Conservation (phyloP, 2,888 invertebrate genomes). For the Panorpa germanica region DNA sequence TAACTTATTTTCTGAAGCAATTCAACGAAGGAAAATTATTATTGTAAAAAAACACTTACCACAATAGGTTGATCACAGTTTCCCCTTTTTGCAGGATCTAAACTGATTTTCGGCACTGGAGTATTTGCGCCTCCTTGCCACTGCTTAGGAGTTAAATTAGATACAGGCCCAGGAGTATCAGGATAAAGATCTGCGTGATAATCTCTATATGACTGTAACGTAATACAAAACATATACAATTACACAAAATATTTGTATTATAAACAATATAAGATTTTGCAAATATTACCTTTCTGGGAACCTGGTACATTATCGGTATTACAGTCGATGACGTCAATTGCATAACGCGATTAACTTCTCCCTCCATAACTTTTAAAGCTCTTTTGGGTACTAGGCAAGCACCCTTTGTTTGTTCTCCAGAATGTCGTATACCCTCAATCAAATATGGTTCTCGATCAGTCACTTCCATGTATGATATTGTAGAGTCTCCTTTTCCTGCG, state of each 20-base stretch:
- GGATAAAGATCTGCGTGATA: slow-evolving; percentile 91
- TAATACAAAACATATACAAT: slow-evolving; percentile 2
- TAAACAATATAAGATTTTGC: slow-evolving; percentile 10
- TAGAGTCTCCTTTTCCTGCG: slow-evolving; percentile 87
- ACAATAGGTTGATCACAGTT: slow-evolving; percentile 38
- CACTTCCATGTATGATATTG: slow-evolving; percentile 78
- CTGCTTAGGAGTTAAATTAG: slow-evolving; percentile 58
- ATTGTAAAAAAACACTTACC: slow-evolving; percentile 25
- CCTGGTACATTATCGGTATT: slow-evolving; percentile 87
- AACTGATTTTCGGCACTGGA: slow-evolving; percentile 60
- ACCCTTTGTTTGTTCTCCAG: slow-evolving; percentile 90
- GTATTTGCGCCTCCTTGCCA: slow-evolving; percentile 67
- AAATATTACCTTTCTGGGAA: slow-evolving; percentile 81
- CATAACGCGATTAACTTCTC: slow-evolving; percentile 82
- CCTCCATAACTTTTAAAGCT: slow-evolving; percentile 88
- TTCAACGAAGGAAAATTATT: background rate
- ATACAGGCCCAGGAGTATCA: slow-evolving; percentile 64
- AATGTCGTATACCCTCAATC: slow-evolving; percentile 74
- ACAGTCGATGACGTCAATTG: slow-evolving; percentile 74
- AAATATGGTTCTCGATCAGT: slow-evolving; percentile 75
- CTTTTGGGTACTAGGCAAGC: slow-evolving; percentile 84
- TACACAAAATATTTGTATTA: too few species aligned
- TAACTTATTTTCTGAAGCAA: background rate
- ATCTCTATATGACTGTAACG: slow-evolving; percentile 64
- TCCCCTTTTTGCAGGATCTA: slow-evolving; percentile 59